Base-by-base conservation (phyloP, 2,113 vertebrate genomes). In the Gulo gulo region DNA sequence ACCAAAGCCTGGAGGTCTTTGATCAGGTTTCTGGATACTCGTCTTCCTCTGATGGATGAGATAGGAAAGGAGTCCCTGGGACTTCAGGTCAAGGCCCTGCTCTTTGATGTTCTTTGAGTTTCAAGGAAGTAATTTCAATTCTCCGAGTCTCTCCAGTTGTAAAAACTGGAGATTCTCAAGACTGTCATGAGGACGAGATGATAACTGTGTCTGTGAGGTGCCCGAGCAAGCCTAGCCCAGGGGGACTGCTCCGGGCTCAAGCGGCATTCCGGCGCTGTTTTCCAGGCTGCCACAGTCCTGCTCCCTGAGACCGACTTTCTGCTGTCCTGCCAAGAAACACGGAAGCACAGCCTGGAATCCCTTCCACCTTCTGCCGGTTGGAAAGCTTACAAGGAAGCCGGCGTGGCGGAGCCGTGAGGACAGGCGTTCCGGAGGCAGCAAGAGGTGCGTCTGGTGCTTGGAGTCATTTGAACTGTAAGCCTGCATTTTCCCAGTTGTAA, bases 261-360 rank as follows among this genome's bases (percentile, higher is more conserved):
- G 76, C 81, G 67, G 2, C 4, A 23, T 9, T n/a, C n/a, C 31
- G n/a, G 3, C 8, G 23, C 6, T 16, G 5, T 84, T 93, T 71
- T 84, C 59, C 15, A 80, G 79, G 11, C 57, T 86, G 34, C 14
- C 42, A 26, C 6, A 1, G 18, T n/a, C 15, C 24, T 42, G 57
- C 21, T 26, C 6, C 69, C 31, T 10, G 9, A 36, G 59, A 52
- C 39, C 52, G 12, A n/a, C n/a, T 29, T 81, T 82, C 67, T 0
- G 1, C 59, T 18, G 42, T 42, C 50, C 0, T 0, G 11, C 31
- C 74, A 23, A 18, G 8, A 50, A 81, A 24, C 2, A 0, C 4
- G 42, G 15, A 47, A 24, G 10, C 31, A 10, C 18, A 45, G 47
- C 7, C 9, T 63, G 36, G 67, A 39, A 50, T 36, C 31, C 14